Base-by-base conservation (phyloP, 1,140 invertebrate species). In the Ceratosolen solmsi region DNA sequence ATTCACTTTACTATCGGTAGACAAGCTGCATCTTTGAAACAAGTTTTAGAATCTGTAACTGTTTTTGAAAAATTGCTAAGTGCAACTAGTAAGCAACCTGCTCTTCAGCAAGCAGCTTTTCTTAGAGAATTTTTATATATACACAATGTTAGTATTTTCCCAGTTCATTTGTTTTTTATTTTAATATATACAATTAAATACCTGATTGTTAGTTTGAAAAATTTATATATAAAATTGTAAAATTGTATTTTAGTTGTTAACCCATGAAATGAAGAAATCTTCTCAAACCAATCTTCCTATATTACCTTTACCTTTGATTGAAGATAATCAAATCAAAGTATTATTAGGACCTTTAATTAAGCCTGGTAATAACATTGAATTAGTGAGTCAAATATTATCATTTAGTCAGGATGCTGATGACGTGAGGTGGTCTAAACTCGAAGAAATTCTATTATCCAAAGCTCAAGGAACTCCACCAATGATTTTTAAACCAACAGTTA, bases 1-100 rank as follows among this genome's bases (percentile, higher is more conserved):
- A 98, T 99, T 86, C 95, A 98, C 89, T 98, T 97, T 89, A 98
- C 97, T 15, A 95, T 98, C 86, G 97, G 97, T 4, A 94, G 96
- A 83, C 95, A 98, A 89, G 96, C 96, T 27, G 94, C 95, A 84
- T 95, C 95, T 86, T 92, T 98, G 70, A 95, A 96, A 88, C 93
- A 94, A 87, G 91, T 95, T 79, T 92, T 94, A 82, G 95, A 96
- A 84, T 95, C 97, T 20, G 94, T 95, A 56, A 90, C 93, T 78
- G 96, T 96, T 79, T 96, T 98, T 88, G 94, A 95, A 73, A 94
- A 95, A 87, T 92, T 98, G 63, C 91, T 99, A 11, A 94, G 94
- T 79, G 94, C 94, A 22, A 93, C 94, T 30, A 96, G 96, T 86
- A 94, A 94, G 82, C 96, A 97, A 88, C 93, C 94, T 79, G 92